Evolutionary conservation across 1,140 invertebrate genomes (phyloP).

Genomic region (Stegodyphus dumicola): DNA sequence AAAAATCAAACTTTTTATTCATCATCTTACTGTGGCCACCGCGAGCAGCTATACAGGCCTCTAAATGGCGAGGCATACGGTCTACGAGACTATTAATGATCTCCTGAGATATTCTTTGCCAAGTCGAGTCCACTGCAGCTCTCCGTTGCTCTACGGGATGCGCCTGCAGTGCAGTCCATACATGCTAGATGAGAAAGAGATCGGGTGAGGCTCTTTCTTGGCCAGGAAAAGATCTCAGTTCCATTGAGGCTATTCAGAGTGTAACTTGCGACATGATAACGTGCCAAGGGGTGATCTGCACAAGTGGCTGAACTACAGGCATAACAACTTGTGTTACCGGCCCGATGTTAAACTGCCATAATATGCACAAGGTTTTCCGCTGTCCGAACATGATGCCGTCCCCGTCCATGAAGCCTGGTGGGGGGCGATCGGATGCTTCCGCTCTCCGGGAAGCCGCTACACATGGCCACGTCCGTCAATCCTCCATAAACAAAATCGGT

Average conservation of each 20-base stretch:
- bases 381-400: neutral
- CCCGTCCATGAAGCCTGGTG: neutral
- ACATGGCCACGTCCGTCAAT: neutral
- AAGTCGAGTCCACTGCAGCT: no score
- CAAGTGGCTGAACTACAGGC: neutral
- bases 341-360: neutral
- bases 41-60: no score
- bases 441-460: neutral
- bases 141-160: no score
- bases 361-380: neutral
- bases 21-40: no score
- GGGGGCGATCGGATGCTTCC: neutral
- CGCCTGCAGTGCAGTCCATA: no score
- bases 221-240: neutral
- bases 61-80: no score
- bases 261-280: neutral
- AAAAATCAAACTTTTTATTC: no score
- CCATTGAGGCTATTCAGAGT: neutral
- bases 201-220: no score
- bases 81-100: no score
- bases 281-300: neutral
- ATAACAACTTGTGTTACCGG: neutral
- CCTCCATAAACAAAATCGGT: neutral
- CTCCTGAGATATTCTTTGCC: no score
- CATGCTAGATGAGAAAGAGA: no score